Evolutionary conservation across 2,888 invertebrate species (phyloP).

Genomic region (Agonopterix alstromeriana): DNA sequence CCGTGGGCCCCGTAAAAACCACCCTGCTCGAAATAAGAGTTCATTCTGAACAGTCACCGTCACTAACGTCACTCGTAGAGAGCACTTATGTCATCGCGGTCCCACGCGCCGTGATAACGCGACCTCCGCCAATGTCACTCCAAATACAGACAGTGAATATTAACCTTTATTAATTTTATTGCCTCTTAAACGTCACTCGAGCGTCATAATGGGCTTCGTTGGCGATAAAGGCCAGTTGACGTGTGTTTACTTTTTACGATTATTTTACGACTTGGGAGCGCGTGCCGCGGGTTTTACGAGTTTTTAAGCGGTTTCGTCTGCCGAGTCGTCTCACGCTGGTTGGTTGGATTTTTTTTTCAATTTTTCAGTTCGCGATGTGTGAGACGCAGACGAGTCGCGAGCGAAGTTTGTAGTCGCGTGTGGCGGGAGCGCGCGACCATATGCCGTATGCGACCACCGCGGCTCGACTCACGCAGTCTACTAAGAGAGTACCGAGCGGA

Average conservation of each 20-base stretch:
- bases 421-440: conserved; percentile 53
- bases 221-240: conserved; percentile 72
- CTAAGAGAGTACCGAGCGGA: conserved; percentile 49
- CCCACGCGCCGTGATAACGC: conserved; percentile 67
- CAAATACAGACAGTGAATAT: conserved; percentile 58
- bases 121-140: conserved; percentile 70
- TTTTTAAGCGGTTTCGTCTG: conserved; percentile 63
- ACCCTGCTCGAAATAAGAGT: conserved; percentile 97
- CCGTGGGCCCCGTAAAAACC: conserved; percentile 96
- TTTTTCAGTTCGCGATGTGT: conserved; percentile 37
- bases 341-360: conserved; percentile 23
- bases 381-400: conserved; percentile 44
- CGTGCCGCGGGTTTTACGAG: conserved; percentile 73
- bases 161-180: conserved; percentile 74
- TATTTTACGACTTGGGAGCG: conserved; percentile 72
- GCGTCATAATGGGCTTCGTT: conserved; percentile 73
- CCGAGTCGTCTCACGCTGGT: conserved; percentile 44
- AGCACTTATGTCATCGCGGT: conserved; percentile 74
- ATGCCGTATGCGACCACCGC: conserved; percentile 70
- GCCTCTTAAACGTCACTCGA: conserved; percentile 74
- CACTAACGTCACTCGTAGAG: conserved; percentile 64
- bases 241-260: conserved; percentile 77
- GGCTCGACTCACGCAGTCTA: conserved; percentile 82
- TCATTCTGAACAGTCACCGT: conserved; percentile 82
- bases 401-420: conserved; percentile 66